These are phyloP conservation scores for Cinclus mexicanus DNA, from an alignment of 2,113 vertebrate species.

Conservation along the genomic window DNA sequence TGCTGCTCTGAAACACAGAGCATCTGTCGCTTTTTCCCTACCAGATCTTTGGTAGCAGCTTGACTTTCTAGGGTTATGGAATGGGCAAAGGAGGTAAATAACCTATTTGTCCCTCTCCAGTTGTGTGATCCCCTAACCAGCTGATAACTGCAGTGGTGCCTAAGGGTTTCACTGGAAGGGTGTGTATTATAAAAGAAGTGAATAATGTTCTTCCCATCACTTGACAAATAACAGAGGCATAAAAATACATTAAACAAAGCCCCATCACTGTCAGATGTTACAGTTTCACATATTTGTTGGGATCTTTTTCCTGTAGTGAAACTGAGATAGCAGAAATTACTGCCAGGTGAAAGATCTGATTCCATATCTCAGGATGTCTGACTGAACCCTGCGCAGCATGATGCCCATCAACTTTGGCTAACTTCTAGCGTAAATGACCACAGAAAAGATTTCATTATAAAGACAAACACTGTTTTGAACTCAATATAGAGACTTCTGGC, in stretches of 20 bases:
- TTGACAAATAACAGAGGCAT: not conserved
- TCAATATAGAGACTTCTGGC: not conserved
- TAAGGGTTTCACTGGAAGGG: not conserved
- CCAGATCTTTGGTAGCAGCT: not conserved
- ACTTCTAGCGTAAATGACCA: not conserved
- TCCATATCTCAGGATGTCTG: not conserved
- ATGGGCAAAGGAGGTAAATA: not conserved
- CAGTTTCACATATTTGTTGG: not conserved
- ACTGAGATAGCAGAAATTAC: not conserved
- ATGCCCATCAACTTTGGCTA: not conserved
- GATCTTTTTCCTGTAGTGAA: not conserved
- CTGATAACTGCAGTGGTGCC: not conserved
- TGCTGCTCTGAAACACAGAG: not conserved
- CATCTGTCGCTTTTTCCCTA: not conserved
- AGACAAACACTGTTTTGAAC: not conserved
- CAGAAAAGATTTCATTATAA: not conserved
- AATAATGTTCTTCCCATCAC: not conserved
- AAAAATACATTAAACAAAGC: not conserved
- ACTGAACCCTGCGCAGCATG: accelerated
- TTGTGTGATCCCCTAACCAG: not conserved
- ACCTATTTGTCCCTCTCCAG: not conserved
- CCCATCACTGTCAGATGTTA: not conserved
- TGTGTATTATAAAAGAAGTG: not conserved
- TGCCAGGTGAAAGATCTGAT: not conserved
- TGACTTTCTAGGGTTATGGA: not conserved